These are phyloP conservation scores for Kryphioiulus occultus DNA, from an alignment of 2,888 invertebrate genomes.

Conservation along the genomic window DNA sequence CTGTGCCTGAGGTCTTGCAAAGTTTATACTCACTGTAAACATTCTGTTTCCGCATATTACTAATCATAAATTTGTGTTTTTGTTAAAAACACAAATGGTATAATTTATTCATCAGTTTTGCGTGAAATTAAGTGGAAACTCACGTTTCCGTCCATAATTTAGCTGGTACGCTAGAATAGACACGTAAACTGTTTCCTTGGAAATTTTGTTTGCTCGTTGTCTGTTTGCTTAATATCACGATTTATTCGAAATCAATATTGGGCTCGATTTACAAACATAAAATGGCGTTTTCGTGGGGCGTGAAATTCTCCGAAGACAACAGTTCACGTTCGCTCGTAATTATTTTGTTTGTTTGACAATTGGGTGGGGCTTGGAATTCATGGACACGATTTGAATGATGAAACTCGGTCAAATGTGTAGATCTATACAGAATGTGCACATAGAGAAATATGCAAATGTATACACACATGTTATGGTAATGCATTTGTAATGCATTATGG, in stretches of 20 bases:
- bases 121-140: constrained; percentile 17
- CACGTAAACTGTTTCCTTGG: not conserved
- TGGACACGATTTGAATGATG: no score
- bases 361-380: not conserved
- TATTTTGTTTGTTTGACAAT: not conserved
- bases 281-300: not conserved
- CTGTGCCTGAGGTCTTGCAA: not conserved
- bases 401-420: no score
- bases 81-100: not conserved
- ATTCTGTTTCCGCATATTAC: not conserved
- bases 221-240: not conserved
- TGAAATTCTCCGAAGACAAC: not conserved
- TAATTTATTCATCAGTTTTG: constrained; percentile 4
- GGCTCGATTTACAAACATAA: not conserved
- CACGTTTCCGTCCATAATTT: not conserved
- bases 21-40: not conserved
- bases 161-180: not conserved
- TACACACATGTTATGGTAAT: no score
- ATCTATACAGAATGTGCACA: no score
- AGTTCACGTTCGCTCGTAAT: not conserved
- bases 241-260: constrained; percentile 10
- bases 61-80: not conserved
- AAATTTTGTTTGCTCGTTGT: not conserved
- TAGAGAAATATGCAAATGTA: no score
- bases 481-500: no score